phyloP scores from a whole-genome alignment of 2,888 invertebrate species.

The Anoplius nigerrimus region DNA sequence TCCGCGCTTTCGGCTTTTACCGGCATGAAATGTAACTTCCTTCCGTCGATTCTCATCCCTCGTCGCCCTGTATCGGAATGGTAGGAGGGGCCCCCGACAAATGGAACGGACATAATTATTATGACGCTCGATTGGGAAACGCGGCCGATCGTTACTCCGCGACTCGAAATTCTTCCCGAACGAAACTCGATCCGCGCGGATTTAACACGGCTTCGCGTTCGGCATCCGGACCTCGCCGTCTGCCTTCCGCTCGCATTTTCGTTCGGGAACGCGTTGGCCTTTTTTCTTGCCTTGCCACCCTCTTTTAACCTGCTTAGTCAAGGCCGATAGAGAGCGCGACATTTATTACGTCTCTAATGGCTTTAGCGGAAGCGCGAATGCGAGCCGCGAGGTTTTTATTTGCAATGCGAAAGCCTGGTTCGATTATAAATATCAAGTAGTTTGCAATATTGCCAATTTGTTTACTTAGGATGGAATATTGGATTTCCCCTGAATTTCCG shows the following conservation, averaged over 20 bases:
- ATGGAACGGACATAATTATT: no score
- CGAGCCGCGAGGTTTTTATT: neutral
- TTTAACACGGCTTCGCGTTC: no score
- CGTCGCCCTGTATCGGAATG: no score
- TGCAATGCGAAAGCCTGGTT: neutral
- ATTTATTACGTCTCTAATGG: neutral
- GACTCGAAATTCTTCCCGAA: no score
- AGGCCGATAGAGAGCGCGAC: neutral
- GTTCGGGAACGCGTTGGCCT: neutral
- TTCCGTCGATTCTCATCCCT: neutral
- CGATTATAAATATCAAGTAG: neutral
- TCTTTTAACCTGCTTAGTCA: neutral
- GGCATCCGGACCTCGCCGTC: no score
- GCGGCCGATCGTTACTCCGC: no score
- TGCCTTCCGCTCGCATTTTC: neutral
- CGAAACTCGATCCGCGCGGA: no score
- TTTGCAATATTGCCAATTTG: constrained; percentile 1
- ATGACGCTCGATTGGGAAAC: no score
- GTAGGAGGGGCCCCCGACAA: no score
- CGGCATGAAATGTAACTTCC: neutral
- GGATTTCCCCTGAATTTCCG: neutral
- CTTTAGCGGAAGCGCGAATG: neutral
- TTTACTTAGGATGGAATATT: neutral
- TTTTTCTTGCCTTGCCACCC: neutral
- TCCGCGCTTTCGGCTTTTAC: constrained; percentile 16